Percentiles rank a stretch among this genome's conserved stretches.
Evolutionary conservation across 2,888 invertebrate genomes (phyloP).

Genomic region (Sialis lutaria): DNA sequence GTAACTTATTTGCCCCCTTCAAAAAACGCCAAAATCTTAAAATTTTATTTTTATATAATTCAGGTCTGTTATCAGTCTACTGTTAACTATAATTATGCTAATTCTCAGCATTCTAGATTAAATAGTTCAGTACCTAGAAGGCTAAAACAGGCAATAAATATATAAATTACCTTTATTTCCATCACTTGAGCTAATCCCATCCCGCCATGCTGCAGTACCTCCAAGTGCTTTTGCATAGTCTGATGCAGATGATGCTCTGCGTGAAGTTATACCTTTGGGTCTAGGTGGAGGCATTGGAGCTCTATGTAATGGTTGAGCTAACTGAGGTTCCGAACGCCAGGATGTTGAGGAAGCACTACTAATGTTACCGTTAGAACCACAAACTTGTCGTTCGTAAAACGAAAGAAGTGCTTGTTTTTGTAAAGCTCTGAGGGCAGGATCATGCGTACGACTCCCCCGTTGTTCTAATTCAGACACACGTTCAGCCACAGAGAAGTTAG

Average conservation of each 20-base stretch:
- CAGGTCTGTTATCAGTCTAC: no score
- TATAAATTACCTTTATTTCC: no score
- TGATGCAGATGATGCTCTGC: constrained; percentile 48
- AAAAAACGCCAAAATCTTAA: no score
- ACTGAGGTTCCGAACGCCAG: constrained; percentile 41
- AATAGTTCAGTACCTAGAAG: no score
- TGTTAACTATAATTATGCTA: no score
- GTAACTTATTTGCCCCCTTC: no score
- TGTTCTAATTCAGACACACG: constrained; percentile 46
- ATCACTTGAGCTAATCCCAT: constrained; percentile 7
- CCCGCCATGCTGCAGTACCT: constrained; percentile 17
- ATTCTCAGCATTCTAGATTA: no score
- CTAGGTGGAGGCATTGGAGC: constrained; percentile 25
- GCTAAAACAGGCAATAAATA: no score
- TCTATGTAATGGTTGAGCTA: constrained; percentile 22
- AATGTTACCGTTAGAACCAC: constrained; percentile 17
- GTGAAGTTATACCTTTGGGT: constrained; percentile 27
- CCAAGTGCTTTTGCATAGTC: constrained; percentile 31
- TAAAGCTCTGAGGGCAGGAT: constrained; percentile 58
- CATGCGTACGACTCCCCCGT: constrained; percentile 36
- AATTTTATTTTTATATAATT: no score
- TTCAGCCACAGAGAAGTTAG: constrained; percentile 43
- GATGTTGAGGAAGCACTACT: constrained; percentile 15
- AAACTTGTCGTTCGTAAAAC: constrained; percentile 59
- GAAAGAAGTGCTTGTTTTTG: constrained; percentile 69